Evolutionary conservation across 2,888 invertebrate species (phyloP), one percentile per base, ranked within the genome.

Genomic region (Thumatha senex): DNA sequence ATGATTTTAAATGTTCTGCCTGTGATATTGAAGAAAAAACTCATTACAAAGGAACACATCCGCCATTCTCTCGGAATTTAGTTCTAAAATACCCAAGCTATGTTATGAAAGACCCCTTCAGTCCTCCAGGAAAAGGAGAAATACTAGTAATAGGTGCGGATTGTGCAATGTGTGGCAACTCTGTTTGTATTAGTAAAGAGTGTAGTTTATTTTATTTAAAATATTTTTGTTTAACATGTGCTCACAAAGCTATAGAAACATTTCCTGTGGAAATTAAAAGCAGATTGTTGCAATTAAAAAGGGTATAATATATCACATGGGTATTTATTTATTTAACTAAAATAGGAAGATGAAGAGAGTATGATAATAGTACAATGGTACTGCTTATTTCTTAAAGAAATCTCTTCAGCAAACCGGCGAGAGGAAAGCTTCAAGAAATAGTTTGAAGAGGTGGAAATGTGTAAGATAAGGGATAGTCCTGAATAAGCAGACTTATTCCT

Each of bases 31-130:
- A 88, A 61, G 96, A 96, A 82, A 93, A 93, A 60, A 96, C 94
- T 49, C 94, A 96, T 63, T 97, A 95, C 74, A 95, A 94, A 80
- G 97, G 97, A 15, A 91, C 82, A 11, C 92, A 93, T 55, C 96
- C 97, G 18, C 95, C 95, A 2, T 97, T 96, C 78, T 93, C 94
- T 1, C 93, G 94, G 59, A 93, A 94, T 51, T 88, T 96, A 35
- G 80, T 86, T 33, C 93, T 97, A 48, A 86, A 92, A 61, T 96
- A 96, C 76, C 93, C 96, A 31, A 94, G 94, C 56, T 98, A 95
- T 80, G 83, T 97, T 0, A 95, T 96, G 93, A 95, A 95, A 72
- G 97, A 98, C 85, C 98, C 98, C 0, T 98, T 97, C 75, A 93
- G 94, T 68, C 93, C 95, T 1, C 94, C 95, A 7, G 94, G 94